Conservation (phyloP, 2,113 vertebrate species). For the Cynopterus brachyotis region DNA sequence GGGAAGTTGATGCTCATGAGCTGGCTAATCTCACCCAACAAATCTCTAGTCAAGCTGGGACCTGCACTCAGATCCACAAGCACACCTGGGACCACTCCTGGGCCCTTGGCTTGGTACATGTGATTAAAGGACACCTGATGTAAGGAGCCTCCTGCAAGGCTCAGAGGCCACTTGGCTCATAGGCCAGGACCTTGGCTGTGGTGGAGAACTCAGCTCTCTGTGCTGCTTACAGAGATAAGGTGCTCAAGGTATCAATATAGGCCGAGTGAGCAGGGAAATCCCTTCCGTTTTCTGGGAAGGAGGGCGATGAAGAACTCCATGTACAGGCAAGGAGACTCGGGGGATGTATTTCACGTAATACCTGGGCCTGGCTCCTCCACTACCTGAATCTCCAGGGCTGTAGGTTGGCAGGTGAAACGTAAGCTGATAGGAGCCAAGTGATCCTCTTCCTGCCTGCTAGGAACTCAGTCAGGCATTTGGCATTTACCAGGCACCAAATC, state of each 20-base stretch:
- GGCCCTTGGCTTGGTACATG: neutral
- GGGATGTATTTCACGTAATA: neutral
- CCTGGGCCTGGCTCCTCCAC: neutral
- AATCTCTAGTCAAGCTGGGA: neutral
- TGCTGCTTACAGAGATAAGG: neutral
- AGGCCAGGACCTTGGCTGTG: neutral
- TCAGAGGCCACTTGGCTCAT: neutral
- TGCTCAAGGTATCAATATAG: neutral
- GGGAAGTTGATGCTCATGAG: neutral
- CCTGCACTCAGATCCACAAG: neutral
- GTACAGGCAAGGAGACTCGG: neutral
- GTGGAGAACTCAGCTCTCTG: neutral
- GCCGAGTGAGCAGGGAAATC: neutral
- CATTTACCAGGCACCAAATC: neutral
- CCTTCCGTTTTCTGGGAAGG: neutral
- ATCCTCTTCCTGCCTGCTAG: neutral
- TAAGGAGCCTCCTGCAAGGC: neutral
- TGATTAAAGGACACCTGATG: neutral
- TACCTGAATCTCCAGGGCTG: neutral
- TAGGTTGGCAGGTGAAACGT: neutral
- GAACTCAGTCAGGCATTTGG: neutral
- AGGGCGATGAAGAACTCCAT: neutral
- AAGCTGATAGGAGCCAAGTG: neutral
- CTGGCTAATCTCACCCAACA: neutral
- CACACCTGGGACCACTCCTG: fast-evolving